Percentiles rank a stretch among this genome's conserved stretches.
Evolutionary conservation across 2,888 invertebrate species (phyloP).

Genomic region (Dryococelus australis): DNA sequence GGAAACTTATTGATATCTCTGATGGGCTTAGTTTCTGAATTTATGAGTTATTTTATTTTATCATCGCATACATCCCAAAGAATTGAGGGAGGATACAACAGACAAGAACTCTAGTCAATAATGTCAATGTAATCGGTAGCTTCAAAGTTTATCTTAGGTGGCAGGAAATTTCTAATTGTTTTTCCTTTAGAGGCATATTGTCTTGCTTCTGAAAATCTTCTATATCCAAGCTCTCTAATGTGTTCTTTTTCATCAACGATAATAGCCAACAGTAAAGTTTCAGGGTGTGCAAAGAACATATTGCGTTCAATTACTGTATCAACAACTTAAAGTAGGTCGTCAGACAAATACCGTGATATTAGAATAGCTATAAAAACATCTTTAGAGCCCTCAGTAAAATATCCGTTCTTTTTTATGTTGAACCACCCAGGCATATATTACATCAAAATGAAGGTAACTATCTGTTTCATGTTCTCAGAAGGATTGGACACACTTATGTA

Average conservation of each 20-base stretch:
- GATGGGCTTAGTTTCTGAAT: not conserved
- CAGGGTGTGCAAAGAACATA: constrained; percentile 3
- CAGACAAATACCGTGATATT: constrained; percentile 13
- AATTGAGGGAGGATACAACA: not conserved
- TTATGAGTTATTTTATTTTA: not conserved
- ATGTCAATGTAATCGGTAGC: not conserved
- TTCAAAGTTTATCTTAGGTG: not conserved
- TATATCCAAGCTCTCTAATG: not conserved
- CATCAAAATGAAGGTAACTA: no score
- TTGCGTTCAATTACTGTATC: not conserved
- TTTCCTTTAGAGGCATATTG: not conserved
- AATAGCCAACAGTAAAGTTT: constrained; percentile 1
- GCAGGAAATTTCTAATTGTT: not conserved
- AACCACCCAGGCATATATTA: no score
- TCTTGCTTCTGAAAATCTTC: not conserved
- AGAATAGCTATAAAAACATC: constrained; percentile 11
- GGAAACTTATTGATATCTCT: not conserved
- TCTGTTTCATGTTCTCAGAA: no score
- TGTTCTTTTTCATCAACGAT: not conserved
- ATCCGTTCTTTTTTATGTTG: no score
- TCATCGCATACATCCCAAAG: not conserved
- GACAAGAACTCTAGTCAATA: not conserved
- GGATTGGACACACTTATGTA: no score
- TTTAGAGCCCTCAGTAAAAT: no score
- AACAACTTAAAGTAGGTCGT: not conserved